Conservation (phyloP, 2,888 invertebrate genomes). For the Pyrrhia umbra region DNA sequence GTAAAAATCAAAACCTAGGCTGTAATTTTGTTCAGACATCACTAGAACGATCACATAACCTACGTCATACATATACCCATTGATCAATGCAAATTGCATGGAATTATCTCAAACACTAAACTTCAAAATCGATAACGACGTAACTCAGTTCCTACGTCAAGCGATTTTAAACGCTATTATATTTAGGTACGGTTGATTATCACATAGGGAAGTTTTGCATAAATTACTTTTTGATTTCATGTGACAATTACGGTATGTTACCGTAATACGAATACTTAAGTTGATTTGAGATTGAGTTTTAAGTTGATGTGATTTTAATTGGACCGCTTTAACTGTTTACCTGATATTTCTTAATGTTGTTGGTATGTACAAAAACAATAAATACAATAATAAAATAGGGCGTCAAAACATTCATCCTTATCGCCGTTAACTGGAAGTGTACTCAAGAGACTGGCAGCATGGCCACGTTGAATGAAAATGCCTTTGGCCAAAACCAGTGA, state of each 20-base stretch:
- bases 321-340: background rate
- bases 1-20: too few species aligned
- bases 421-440: too few species aligned
- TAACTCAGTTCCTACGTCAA: background rate
- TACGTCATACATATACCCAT: slow-evolving; percentile 45
- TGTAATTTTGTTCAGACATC: slow-evolving; percentile 6
- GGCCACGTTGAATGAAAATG: too few species aligned
- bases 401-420: too few species aligned
- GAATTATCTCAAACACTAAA: slow-evolving; percentile 37
- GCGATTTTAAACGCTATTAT: slow-evolving; percentile 6
- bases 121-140: slow-evolving; percentile 9
- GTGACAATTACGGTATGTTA: slow-evolving; percentile 28
- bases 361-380: background rate
- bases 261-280: slow-evolving; percentile 21
- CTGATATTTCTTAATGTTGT: background rate
- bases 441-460: too few species aligned
- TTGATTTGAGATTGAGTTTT: slow-evolving; percentile 38
- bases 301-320: slow-evolving; percentile 37
- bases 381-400: too few species aligned
- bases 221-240: background rate
- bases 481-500: too few species aligned
- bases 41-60: slow-evolving; percentile 10
- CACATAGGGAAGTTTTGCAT: background rate
- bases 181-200: background rate
- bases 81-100: slow-evolving; percentile 57